These are phyloP conservation scores for Tragelaphus strepsiceros DNA, from an alignment of 2,113 vertebrate genomes.

Conservation along the genomic window DNA sequence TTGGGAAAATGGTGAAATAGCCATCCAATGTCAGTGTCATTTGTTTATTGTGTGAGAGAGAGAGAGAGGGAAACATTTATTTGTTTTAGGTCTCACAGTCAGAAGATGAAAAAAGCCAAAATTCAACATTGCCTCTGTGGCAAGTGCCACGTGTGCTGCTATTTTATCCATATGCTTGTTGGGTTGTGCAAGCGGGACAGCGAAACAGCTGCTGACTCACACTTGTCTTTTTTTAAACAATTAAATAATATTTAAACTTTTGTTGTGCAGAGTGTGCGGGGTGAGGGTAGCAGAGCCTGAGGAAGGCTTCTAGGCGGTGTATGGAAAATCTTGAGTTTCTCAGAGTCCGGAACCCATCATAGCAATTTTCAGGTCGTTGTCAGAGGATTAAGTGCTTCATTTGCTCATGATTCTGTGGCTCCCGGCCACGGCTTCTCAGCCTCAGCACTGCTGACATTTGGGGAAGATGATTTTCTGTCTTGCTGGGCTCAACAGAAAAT, in stretches of 20 bases:
- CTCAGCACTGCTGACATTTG: background rate
- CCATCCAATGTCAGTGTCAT: background rate
- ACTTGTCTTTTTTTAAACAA: background rate
- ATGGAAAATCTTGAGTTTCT: background rate
- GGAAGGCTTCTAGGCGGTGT: conserved; percentile 2
- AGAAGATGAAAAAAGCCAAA: background rate
- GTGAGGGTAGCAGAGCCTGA: background rate
- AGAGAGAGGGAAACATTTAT: background rate
- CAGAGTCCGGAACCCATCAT: background rate
- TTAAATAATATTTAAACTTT: background rate
- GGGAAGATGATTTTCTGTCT: background rate
- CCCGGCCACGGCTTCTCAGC: background rate
- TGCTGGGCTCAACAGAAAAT: background rate
- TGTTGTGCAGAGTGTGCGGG: background rate
- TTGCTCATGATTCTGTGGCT: background rate
- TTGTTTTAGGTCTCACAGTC: background rate
- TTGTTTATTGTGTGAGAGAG: background rate
- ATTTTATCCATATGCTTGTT: background rate
- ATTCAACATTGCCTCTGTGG: background rate
- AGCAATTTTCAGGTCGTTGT: background rate
- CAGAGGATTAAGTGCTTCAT: background rate
- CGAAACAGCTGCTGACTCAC: background rate
- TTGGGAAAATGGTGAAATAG: background rate
- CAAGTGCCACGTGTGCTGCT: fast-evolving
- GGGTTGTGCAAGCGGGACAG: background rate